Base-by-base conservation (phyloP, 2,888 invertebrate species). In the Acrobasis suavella region DNA sequence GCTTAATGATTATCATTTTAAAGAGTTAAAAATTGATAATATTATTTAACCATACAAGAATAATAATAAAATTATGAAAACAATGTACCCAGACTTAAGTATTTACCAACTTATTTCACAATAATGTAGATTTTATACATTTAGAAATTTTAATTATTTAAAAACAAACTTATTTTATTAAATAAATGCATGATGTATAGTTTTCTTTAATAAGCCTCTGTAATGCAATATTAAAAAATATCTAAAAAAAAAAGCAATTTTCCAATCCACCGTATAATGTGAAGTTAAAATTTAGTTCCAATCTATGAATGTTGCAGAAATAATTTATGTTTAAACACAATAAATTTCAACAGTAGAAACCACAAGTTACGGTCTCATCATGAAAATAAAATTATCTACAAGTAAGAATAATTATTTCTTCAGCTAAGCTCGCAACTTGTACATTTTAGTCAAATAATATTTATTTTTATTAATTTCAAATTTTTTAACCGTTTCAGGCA, bases 341-440 rank as follows among this genome's bases (percentile, higher is more conserved):
- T 46, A 46, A 46, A 3, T 7, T n/a, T 9, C 39, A 0, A 64
- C 64, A 69, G 68, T 68, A 73, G 68, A 70, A 69, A 71, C 69
- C 65, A 65, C 15, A 22, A 60, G 56, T 56, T 51, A 51, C 42
- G 17, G 42, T 32, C 60, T 52, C 22, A 72, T 71, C 64, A 55
- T 38, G 65, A 77, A 77, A 77, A 75, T 77, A 22, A 2, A 77
- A 69, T 42, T 63, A 60, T 70, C 70, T 68, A 60, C 69, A 67
- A 46, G n/a, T 46, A 46, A 14, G n/a, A 59, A 56, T 14, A 56
- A 32, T 42, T 46, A 38, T 70, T 64, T 69, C 51, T 62, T 72
- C 61, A 63, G 68, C 81, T 86, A 88, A 86, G 87, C 86, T 87
- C 86, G 72, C 72, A 64, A 80, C 75, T 86, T 87, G 84, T 76